Evolutionary conservation across 2,113 vertebrate species (phyloP).

Genomic region (Bubo bubo): DNA sequence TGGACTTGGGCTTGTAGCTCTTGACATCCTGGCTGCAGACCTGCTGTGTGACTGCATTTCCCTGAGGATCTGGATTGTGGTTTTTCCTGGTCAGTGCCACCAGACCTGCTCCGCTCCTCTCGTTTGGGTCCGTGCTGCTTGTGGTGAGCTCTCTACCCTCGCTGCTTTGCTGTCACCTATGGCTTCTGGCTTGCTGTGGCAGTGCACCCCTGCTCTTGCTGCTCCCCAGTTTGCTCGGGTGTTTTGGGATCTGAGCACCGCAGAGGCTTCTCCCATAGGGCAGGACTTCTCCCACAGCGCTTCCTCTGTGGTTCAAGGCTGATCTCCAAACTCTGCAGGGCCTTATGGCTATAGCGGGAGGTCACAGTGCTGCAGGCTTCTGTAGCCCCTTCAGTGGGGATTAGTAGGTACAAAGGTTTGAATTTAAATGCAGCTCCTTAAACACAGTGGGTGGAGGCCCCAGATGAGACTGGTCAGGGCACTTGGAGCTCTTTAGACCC

Average conservation of each 20-base stretch:
- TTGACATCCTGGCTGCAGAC: neutral
- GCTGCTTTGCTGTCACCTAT: neutral
- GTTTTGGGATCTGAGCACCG: neutral
- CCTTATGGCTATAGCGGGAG: neutral
- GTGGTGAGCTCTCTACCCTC: neutral
- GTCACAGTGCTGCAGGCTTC: neutral
- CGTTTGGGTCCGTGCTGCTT: neutral
- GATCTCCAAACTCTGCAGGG: neutral
- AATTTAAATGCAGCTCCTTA: neutral
- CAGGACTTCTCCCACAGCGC: neutral
- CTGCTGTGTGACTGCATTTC: neutral
- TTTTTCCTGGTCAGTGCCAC: neutral
- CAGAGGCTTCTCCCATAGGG: neutral
- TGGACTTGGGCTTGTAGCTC: neutral
- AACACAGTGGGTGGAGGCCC: neutral
- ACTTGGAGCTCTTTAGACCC: neutral
- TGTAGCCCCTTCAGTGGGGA: neutral
- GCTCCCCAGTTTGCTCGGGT: neutral
- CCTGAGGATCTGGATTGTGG: neutral
- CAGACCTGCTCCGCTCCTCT: neutral
- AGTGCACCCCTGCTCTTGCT: neutral
- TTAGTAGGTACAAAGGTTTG: neutral
- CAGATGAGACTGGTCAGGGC: neutral
- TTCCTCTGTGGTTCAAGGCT: neutral
- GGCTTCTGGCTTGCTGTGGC: neutral